Evolutionary conservation across 2,888 invertebrate species (phyloP).

Genomic region (Acrocyrtus sp.): DNA sequence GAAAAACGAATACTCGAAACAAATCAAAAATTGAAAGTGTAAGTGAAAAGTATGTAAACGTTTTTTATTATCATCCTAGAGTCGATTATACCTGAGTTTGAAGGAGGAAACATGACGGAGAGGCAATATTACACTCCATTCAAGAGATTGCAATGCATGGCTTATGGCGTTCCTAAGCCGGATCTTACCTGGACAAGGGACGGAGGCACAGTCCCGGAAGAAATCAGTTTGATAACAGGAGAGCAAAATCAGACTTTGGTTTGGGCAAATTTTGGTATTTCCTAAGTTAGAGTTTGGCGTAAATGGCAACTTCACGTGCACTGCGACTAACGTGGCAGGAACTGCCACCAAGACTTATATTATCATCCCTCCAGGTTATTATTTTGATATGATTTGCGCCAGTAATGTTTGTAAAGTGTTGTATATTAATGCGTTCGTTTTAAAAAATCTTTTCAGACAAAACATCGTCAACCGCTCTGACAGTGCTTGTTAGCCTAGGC

Average conservation of each 20-base stretch:
- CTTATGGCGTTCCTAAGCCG: slow-evolving; percentile 45
- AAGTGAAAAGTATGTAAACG: too few relatives aligned
- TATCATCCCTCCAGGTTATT: slow-evolving; percentile 45
- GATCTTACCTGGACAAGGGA: slow-evolving; percentile 43
- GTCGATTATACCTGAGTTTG: slow-evolving; percentile 32
- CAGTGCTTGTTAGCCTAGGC: slow-evolving; percentile 36
- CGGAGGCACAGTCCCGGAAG: slow-evolving; percentile 38
- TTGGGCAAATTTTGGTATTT: slow-evolving; percentile 39
- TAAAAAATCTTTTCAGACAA: slow-evolving; percentile 19
- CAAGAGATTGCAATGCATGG: slow-evolving; percentile 37
- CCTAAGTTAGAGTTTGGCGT: slow-evolving; percentile 31
- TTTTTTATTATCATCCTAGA: too few relatives aligned
- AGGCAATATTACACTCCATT: slow-evolving; percentile 36
- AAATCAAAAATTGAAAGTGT: too few relatives aligned
- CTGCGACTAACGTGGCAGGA: slow-evolving; percentile 43
- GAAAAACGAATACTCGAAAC: too few relatives aligned
- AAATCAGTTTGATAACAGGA: slow-evolving; percentile 34
- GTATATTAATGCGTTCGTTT: too few relatives aligned
- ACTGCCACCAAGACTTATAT: slow-evolving; percentile 31
- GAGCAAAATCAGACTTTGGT: slow-evolving; percentile 42
- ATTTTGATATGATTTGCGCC: neutral
- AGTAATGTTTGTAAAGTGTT: too few relatives aligned
- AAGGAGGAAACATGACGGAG: slow-evolving; percentile 37
- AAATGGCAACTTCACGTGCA: slow-evolving; percentile 45
- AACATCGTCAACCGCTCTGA: slow-evolving; percentile 35